These are phyloP conservation scores for Phrynocephalus guinanensis DNA, from an alignment of 2,797 vertebrate species.

Conservation along the genomic window DNA sequence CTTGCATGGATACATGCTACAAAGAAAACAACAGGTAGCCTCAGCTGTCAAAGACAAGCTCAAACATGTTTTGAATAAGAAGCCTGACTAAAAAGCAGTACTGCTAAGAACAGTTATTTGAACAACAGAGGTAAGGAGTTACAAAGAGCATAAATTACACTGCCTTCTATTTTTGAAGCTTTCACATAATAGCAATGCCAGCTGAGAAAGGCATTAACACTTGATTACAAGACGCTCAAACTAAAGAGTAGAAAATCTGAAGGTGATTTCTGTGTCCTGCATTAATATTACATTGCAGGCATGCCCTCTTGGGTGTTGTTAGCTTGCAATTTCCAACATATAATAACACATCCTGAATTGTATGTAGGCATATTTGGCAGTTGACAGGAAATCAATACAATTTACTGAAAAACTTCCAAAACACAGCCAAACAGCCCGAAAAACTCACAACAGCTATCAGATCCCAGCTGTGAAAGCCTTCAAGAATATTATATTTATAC, in stretches of 20 bases:
- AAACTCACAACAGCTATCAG: too few relatives aligned
- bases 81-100: background rate
- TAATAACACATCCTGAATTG: background rate
- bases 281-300: background rate
- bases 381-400: background rate
- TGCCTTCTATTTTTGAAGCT: background rate
- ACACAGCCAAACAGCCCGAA: too few relatives aligned
- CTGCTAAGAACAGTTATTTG: background rate
- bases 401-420: too few relatives aligned
- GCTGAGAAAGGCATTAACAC: background rate
- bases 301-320: background rate
- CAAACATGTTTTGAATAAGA: background rate
- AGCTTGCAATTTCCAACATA: background rate
- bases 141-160: background rate
- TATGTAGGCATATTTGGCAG: background rate
- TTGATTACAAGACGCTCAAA: background rate
- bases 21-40: background rate
- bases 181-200: background rate
- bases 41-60: constrained; percentile 3
- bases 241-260: background rate
- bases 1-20: background rate
- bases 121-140: background rate
- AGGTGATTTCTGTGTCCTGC: background rate
- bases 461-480: too few relatives aligned
- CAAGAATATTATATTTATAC: too few relatives aligned